phyloP scores from a whole-genome alignment of 2,888 invertebrate species.

The Chymomyza amoena region DNA sequence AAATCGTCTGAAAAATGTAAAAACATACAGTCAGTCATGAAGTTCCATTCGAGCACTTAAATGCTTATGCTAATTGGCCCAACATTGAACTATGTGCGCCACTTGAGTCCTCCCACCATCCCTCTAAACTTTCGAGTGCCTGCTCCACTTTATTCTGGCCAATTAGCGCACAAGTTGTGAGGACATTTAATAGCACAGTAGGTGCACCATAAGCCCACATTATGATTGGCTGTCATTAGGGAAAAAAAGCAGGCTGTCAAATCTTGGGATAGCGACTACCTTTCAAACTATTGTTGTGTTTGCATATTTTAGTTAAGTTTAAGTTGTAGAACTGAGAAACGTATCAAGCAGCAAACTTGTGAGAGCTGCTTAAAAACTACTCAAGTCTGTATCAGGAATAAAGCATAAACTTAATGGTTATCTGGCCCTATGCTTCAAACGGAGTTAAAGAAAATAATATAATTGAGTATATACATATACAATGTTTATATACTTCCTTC shows the following conservation, averaged over 20 bases:
- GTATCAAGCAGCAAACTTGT: too few species aligned
- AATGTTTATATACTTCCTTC: too few species aligned
- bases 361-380: too few species aligned
- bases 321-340: too few species aligned
- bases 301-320: not conserved
- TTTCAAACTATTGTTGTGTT: not conserved
- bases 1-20: slow-evolving; percentile 73
- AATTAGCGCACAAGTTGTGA: not conserved
- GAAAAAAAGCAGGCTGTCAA: not conserved
- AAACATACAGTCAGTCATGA: not conserved
- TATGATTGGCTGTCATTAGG: not conserved
- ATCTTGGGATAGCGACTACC: not conserved
- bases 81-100: not conserved
- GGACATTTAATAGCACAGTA: not conserved
- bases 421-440: too few species aligned
- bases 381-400: too few species aligned
- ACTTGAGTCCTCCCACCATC: too few species aligned
- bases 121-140: not conserved
- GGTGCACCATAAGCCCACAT: not conserved
- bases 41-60: not conserved
- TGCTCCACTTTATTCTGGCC: not conserved
- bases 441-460: too few species aligned
- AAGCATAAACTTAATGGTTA: too few species aligned
- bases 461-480: too few species aligned
- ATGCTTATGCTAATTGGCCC: not conserved